These are phyloP conservation scores for Petrophora chlorosata DNA, from an alignment of 2,888 invertebrate genomes.

Conservation along the genomic window DNA sequence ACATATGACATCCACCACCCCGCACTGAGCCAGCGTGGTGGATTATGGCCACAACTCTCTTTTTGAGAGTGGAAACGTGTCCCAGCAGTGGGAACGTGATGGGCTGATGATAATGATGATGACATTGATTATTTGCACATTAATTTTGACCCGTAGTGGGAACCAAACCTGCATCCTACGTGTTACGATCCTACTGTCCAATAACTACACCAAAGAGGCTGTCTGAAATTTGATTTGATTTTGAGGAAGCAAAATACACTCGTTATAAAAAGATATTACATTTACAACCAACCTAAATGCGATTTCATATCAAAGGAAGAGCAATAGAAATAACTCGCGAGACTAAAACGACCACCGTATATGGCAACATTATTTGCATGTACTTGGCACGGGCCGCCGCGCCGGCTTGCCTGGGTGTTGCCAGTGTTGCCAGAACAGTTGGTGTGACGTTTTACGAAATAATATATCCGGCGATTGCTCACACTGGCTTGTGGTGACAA, in stretches of 20 bases:
- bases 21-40: no score
- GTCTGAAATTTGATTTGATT: background rate
- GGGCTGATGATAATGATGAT: no score
- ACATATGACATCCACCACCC: no score
- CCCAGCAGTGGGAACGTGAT: no score
- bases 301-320: conserved; percentile 3
- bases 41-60: no score
- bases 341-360: conserved; percentile 4
- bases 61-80: no score
- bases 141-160: no score
- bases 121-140: no score
- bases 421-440: conserved; percentile 9
- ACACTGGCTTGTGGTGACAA: no score
- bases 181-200: no score
- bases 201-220: background rate
- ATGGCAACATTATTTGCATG: conserved; percentile 3
- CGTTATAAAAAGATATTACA: background rate
- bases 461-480: conserved; percentile 14
- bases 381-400: conserved; percentile 1
- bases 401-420: conserved; percentile 2
- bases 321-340: conserved; percentile 5
- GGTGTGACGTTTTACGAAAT: conserved; percentile 9
- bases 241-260: background rate
- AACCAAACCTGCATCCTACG: no score
- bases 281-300: background rate